Base-by-base conservation (phyloP, 2,888 invertebrate species). In the Watsonalla cultraria region DNA sequence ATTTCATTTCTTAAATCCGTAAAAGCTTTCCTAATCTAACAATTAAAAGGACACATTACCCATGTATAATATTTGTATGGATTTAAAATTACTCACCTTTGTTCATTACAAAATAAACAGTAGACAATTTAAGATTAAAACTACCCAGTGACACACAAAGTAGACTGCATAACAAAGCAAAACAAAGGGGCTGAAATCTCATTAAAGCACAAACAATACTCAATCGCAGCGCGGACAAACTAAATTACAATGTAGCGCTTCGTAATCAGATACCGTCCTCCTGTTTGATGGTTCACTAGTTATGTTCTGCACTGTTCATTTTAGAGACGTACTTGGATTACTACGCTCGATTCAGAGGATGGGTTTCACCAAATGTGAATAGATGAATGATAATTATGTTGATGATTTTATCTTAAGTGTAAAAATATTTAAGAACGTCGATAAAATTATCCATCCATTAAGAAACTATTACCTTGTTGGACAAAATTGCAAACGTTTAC, bases 201-300 rank as follows among this genome's bases (percentile, higher is more conserved):
- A 74, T 76, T 76, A 72, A 57, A 37, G 52, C 51, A 24, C 58
- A 71, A 74, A 74, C 75, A 76, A 76, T 74, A 66, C 56, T 62
- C 72, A 76, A 76, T 76, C 72, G 59, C 57, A 56, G 58, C 52
- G 62, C 58, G 62, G 60, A 66, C 68, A 60, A 65, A 39, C 49
- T 49, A 39, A 70, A 76, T 71, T 68, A 73, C 72, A 68, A 67
- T 49, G 49, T 49, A 49, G 64, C 60, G 57, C 55, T 56, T 8
- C 61, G 56, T 63, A 69, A 69, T 65, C 68, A 54, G 56, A 65
- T 60, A 42, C 42, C 5, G 42, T 42, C 9, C 42, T 42, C 42
- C 11, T 8, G 42, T 42, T 42, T 42, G 42, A 42, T 42, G 42
- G 42, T 42, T 42, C 42, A 42, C 42, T 42, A 42, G 42, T 42